A percentile compares a stretch with the other conserved stretches of the same genome.
Conservation (phyloP, 2,888 invertebrate genomes). For the Melanophora roralis region DNA sequence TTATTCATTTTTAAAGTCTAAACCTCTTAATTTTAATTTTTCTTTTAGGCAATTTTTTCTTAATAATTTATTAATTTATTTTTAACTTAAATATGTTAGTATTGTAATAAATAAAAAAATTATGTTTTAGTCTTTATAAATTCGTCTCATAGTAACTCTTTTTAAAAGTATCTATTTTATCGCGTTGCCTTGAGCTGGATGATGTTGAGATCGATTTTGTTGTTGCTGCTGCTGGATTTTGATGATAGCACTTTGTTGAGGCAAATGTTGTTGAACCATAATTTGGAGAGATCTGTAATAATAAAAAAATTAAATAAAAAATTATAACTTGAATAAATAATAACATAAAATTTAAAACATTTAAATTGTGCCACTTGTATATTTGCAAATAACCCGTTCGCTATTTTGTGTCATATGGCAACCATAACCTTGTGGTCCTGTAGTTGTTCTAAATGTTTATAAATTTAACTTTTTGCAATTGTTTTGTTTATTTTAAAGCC, state of each 20-base stretch:
- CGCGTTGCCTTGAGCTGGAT: constrained; percentile 64
- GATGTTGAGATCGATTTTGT: constrained; percentile 54
- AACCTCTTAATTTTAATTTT: constrained; percentile 7
- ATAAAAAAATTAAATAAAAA: constrained; percentile 9
- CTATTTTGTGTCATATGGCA: too few relatives aligned
- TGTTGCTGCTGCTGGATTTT: constrained; percentile 50
- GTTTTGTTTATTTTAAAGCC: too few relatives aligned
- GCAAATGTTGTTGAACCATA: constrained; percentile 56
- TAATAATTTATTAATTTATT: too few relatives aligned
- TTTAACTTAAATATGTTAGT: too few relatives aligned
- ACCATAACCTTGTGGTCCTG: too few relatives aligned
- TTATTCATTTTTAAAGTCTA: too few relatives aligned
- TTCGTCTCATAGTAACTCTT: constrained; percentile 76
- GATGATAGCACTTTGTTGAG: constrained; percentile 59
- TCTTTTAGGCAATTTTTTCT: constrained; percentile 11
- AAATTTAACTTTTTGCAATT: too few relatives aligned
- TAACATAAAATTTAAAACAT: too few relatives aligned
- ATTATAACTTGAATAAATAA: too few relatives aligned
- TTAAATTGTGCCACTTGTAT: too few relatives aligned
- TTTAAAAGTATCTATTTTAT: constrained; percentile 72
- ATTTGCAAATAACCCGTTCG: too few relatives aligned
- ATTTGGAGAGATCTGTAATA: constrained; percentile 68
- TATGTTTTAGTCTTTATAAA: constrained; percentile 68
- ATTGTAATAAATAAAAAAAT: constrained; percentile 22
- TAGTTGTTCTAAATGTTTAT: too few relatives aligned